These are phyloP conservation scores for Drosophila teissieri DNA, from an alignment of 1,140 invertebrate genomes.

Conservation along the genomic window DNA sequence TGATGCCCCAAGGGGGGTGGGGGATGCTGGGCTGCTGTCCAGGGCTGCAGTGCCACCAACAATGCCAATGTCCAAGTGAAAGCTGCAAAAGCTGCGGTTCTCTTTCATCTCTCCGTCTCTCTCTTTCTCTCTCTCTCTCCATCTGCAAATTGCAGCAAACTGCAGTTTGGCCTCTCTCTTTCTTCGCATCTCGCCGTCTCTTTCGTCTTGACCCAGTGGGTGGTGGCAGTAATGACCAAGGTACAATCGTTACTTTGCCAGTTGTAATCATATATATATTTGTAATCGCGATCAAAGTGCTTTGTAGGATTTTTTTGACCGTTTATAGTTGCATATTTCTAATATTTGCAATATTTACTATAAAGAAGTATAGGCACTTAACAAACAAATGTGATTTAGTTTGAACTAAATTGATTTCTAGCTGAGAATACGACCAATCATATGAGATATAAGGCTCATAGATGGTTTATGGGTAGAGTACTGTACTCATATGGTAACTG, in stretches of 20 bases:
- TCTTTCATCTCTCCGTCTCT: conserved; percentile 10
- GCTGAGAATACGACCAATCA: too few species aligned
- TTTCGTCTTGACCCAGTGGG: conserved; percentile 23
- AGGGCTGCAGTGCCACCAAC: conserved; percentile 44
- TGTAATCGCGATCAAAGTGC: too few species aligned
- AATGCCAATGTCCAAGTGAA: conserved; percentile 48
- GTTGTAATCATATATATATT: background rate
- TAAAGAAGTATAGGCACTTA: too few species aligned
- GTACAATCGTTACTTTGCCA: background rate
- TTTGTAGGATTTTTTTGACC: too few species aligned
- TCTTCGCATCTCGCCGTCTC: conserved; percentile 12
- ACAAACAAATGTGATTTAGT: too few species aligned
- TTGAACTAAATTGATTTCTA: too few species aligned
- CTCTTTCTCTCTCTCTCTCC: background rate
- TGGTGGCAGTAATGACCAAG: conserved; percentile 19
- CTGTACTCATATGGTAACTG: too few species aligned
- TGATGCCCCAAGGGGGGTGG: conserved; percentile 4
- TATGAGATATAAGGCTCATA: too few species aligned
- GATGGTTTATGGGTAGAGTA: too few species aligned
- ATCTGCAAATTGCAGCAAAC: conserved; percentile 37
- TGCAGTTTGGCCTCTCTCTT: conserved; percentile 34
- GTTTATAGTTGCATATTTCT: too few species aligned
- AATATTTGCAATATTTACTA: too few species aligned
- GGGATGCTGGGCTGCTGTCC: conserved; percentile 11
- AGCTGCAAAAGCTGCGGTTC: conserved; percentile 38